These are phyloP conservation scores for Herminia tarsipennalis DNA, from an alignment of 2,888 invertebrate species.

Conservation along the genomic window DNA sequence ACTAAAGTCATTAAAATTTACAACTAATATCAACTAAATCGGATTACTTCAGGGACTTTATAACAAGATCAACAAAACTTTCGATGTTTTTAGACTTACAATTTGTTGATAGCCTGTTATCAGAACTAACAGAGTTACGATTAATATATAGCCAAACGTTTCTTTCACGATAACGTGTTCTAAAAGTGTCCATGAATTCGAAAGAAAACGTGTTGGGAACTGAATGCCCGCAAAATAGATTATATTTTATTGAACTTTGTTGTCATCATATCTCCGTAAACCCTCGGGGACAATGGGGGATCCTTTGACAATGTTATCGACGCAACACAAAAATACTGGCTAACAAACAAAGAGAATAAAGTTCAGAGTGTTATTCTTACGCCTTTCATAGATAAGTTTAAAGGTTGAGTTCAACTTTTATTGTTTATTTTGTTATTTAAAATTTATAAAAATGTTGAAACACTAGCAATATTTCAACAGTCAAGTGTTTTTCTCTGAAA, in stretches of 20 bases:
- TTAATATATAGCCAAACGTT: conserved; percentile 10
- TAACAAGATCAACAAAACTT: no score
- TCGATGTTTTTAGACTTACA: no score
- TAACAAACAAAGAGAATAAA: conserved; percentile 58
- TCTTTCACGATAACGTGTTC: conserved; percentile 26
- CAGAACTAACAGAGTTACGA: not conserved
- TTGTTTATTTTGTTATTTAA: conserved; percentile 18
- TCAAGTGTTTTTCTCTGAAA: no score
- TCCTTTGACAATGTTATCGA: conserved; percentile 41
- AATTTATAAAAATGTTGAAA: no score
- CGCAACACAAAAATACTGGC: conserved; percentile 29
- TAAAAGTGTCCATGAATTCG: conserved; percentile 39
- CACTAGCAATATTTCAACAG: no score
- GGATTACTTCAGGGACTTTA: no score
- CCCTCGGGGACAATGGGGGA: conserved; percentile 55
- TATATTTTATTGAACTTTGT: conserved; percentile 67
- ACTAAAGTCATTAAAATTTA: no score
- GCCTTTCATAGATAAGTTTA: conserved; percentile 37
- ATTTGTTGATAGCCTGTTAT: no score
- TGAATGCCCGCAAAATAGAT: conserved; percentile 55
- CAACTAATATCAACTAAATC: no score
- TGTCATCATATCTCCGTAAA: conserved; percentile 61
- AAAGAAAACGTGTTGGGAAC: conserved; percentile 37
- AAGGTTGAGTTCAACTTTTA: conserved; percentile 25
- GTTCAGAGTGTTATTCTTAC: conserved; percentile 37